Conservation (phyloP, 2,113 vertebrate genomes). For the Dipodomys stephensi region DNA sequence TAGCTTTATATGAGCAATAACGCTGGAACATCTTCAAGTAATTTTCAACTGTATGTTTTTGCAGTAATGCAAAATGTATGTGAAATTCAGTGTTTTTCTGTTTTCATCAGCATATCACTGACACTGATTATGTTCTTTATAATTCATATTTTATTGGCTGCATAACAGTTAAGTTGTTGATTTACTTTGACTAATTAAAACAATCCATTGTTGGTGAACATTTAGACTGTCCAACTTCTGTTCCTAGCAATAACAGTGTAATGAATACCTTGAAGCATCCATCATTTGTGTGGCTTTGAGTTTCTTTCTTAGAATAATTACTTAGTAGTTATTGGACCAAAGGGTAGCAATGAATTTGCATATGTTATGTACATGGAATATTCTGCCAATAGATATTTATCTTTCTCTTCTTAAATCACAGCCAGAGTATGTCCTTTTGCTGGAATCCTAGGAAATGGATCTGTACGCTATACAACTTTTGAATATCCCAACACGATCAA, state of each 20-base stretch:
- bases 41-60: not conserved
- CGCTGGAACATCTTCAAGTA: constrained; percentile 20
- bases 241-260: not conserved
- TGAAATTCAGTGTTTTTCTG: constrained; percentile 3
- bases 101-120: constrained; percentile 1
- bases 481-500: constrained; percentile 87
- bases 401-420: constrained; percentile 79
- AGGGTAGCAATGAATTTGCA: not conserved
- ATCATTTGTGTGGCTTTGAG: not conserved
- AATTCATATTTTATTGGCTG: constrained; percentile 19
- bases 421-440: constrained; percentile 89
- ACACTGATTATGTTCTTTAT: not conserved
- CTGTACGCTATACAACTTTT: constrained; percentile 74
- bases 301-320: not conserved
- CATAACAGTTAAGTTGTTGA: not conserved
- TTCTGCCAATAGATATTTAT: constrained; percentile 36
- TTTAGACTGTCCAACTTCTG: not conserved
- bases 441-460: constrained; percentile 85
- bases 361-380: not conserved
- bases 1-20: not conserved
- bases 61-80: not conserved
- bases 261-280: rapidly evolving
- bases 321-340: not conserved
- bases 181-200: constrained; percentile 3
- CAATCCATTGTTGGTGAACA: not conserved